Evolutionary conservation across 2,888 invertebrate species (phyloP).

Genomic region (Orthosia gothica): DNA sequence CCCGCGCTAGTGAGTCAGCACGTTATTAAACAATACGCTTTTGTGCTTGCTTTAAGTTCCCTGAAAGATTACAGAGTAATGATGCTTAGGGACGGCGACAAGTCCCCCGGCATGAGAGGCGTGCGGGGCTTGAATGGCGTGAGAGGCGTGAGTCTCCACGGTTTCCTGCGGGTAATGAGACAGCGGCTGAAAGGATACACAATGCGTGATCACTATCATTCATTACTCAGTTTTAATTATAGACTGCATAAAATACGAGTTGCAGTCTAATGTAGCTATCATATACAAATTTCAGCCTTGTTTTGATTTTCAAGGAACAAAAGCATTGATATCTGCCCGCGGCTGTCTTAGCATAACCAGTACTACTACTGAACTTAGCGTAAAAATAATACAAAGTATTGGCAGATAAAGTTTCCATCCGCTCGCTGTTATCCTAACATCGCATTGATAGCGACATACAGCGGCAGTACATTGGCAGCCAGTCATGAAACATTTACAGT

Average conservation of each 20-base stretch:
- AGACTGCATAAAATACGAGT: neutral
- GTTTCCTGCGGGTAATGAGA: conserved; percentile 34
- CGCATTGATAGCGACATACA: neutral
- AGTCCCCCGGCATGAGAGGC: neutral
- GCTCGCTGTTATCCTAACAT: neutral
- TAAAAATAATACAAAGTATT: neutral
- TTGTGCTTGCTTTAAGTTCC: conserved; percentile 73
- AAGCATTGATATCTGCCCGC: neutral
- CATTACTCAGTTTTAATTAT: conserved; percentile 3
- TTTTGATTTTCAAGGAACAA: neutral
- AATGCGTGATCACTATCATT: conserved; percentile 1
- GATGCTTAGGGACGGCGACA: conserved; percentile 31
- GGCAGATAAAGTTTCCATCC: neutral
- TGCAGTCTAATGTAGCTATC: no score
- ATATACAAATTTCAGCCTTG: neutral
- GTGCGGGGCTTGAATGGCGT: neutral
- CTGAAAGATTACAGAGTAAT: conserved; percentile 69
- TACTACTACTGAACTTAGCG: no score
- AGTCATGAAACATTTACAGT: neutral
- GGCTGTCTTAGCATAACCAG: neutral
- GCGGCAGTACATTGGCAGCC: neutral
- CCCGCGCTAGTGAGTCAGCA: conserved; percentile 67
- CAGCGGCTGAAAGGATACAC: neutral
- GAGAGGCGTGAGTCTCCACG: neutral
- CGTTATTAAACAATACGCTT: conserved; percentile 75